Evolutionary conservation across 2,113 vertebrate genomes (phyloP).

Genomic region (Mus pahari): DNA sequence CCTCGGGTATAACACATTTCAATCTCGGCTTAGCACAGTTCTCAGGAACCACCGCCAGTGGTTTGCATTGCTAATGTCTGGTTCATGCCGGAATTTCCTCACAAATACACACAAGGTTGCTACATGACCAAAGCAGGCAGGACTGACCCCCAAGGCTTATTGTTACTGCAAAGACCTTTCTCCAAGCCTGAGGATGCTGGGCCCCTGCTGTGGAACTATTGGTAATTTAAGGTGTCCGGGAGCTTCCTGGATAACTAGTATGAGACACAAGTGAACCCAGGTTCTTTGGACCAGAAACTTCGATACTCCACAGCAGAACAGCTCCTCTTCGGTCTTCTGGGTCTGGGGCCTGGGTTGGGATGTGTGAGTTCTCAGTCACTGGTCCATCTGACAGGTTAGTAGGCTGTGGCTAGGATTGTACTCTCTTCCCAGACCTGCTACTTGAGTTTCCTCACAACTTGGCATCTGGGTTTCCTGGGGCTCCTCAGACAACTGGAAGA

Average conservation of each 20-base stretch:
- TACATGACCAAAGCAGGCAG: fast-evolving
- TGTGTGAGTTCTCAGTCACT: not conserved
- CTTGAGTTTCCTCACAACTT: not conserved
- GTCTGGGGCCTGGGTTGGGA: not conserved
- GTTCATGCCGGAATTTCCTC: not conserved
- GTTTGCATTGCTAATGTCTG: not conserved
- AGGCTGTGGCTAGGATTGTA: not conserved
- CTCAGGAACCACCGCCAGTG: not conserved
- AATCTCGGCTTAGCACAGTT: fast-evolving
- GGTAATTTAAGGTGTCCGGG: not conserved
- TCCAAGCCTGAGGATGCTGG: too few relatives aligned
- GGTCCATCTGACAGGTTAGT: not conserved
- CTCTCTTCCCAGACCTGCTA: not conserved
- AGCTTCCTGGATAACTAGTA: not conserved
- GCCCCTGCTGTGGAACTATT: not conserved
- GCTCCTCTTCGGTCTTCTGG: not conserved
- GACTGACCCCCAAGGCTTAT: not conserved
- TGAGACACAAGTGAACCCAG: not conserved
- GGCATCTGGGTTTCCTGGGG: not conserved
- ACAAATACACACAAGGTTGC: too few relatives aligned
- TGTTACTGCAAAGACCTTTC: not conserved
- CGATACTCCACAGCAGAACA: fast-evolving
- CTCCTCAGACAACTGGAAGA: not conserved
- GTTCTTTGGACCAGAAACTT: not conserved
- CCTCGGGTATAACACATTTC: not conserved